Conservation (phyloP, 2,888 invertebrate species). For the Dilophus febrilis region DNA sequence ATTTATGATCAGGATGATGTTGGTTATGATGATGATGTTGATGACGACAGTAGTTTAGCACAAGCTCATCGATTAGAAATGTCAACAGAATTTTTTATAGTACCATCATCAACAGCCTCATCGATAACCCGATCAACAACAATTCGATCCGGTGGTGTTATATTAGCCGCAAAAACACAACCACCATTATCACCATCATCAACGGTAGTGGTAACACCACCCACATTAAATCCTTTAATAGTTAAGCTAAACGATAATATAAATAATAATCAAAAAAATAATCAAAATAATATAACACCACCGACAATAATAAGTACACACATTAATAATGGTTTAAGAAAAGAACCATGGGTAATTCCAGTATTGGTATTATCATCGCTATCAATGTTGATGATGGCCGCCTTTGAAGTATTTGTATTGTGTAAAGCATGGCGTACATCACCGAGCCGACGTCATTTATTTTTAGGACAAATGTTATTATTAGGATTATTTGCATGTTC, state of each 20-base stretch:
- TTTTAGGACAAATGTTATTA: conserved; percentile 72
- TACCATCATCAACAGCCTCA: conserved; percentile 41
- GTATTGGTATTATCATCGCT: conserved; percentile 68
- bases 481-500: conserved; percentile 70
- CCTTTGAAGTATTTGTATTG: conserved; percentile 79
- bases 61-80: conserved; percentile 45
- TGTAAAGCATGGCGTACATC: conserved; percentile 70
- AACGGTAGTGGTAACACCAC: too few relatives aligned
- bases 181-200: conserved; percentile 17
- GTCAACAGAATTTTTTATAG: conserved; percentile 70
- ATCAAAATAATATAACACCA: conserved; percentile 14
- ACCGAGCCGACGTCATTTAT: conserved; percentile 67
- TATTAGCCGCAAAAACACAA: conserved; percentile 15
- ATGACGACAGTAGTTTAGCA: too few relatives aligned
- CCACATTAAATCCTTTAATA: conserved; percentile 12
- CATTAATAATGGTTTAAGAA: conserved; percentile 35
- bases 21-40: neutral
- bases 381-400: conserved; percentile 67
- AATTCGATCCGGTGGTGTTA: conserved; percentile 15
- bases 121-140: conserved; percentile 24
- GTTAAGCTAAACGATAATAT: conserved; percentile 10
- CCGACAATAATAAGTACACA: conserved; percentile 23
- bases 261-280: conserved; percentile 6
- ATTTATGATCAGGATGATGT: neutral
- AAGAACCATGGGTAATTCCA: conserved; percentile 82